Evolutionary conservation across 1,140 invertebrate species (phyloP), one percentile per base, ranked within the genome.

Genomic region (Sarcophaga peregrina): DNA sequence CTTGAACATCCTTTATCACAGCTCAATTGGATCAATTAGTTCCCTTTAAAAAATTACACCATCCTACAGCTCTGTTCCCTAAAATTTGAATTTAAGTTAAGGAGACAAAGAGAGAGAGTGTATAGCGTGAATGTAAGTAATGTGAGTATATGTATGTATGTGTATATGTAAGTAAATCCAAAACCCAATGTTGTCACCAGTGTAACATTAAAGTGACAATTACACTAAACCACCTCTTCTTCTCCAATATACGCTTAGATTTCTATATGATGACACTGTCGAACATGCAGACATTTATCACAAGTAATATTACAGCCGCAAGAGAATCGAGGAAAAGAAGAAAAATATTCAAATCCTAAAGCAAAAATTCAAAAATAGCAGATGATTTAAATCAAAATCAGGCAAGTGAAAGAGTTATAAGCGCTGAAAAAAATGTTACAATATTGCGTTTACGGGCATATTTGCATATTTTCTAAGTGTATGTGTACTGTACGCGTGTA

Each of bases 191-290:
- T 68, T 68, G 62, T 68, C 62, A 68, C 62, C 62, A 68, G 17
- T 68, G 11, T n/a, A 68, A 68, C 62, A 68, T 68, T 68, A 68
- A 68, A 68, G 62, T 68, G 62, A 68, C 62, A 68, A 68, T 68
- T 20, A 68, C 62, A 68, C 62, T 68, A 8, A 20, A 6, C 10
- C 52, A 6, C 5, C 9, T 20, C 62, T 68, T 0, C 11, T 62
- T 0, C 15, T 3, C 10, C 54, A 68, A 2, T 20, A 58, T 15
- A 58, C 54, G 9, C 17, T n/a, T 20, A 68, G 62, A 68, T n/a
- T 68, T 68, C 6, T 58, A 68, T 68, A 1, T 37, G 25, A 37
- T 37, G 62, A n/a, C n/a, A n/a, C 62, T 68, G 25, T 37, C 25
- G 62, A 68, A 68, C n/a, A 68, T 68, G 62, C 17, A 68, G 62